These are phyloP conservation scores for Radopholus similis DNA, from an alignment of 1,140 invertebrate species.

Conservation along the genomic window DNA sequence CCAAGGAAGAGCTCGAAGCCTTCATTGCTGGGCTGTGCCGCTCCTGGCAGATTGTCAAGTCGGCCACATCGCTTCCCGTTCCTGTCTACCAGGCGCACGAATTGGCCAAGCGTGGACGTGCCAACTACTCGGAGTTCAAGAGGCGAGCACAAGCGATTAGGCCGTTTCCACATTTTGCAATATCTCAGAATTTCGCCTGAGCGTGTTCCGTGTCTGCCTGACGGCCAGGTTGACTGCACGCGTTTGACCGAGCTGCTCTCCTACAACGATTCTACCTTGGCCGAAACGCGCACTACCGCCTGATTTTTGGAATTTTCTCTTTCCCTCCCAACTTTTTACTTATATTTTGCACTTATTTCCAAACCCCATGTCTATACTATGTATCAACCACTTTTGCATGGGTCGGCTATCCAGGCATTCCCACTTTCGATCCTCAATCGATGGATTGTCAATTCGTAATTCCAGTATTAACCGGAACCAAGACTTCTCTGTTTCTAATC, in stretches of 20 bases:
- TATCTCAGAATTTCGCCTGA: not conserved
- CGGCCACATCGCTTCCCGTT: slow-evolving; percentile 21
- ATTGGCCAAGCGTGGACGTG: slow-evolving; percentile 23
- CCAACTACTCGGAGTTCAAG: slow-evolving; percentile 20
- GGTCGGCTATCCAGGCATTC: too few relatives aligned
- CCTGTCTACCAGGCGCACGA: slow-evolving; percentile 32
- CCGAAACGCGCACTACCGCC: not conserved
- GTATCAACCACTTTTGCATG: too few relatives aligned
- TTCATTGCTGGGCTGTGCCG: slow-evolving; percentile 22
- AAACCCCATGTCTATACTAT: too few relatives aligned
- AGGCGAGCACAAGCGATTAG: not conserved
- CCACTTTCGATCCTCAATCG: too few relatives aligned
- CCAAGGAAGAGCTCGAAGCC: slow-evolving; percentile 26
- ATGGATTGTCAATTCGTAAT: too few relatives aligned
- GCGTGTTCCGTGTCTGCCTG: not conserved
- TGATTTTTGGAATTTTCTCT: not conserved
- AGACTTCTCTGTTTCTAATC: too few relatives aligned
- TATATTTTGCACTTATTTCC: not conserved
- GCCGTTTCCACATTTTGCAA: not conserved
- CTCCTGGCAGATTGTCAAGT: slow-evolving; percentile 28
- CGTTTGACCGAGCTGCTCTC: not conserved
- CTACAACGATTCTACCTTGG: not conserved
- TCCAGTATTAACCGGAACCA: too few relatives aligned
- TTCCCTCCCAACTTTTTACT: not conserved
- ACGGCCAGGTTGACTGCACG: not conserved